Evolutionary conservation across 2,888 invertebrate genomes (phyloP).

Genomic region (Caenorhabditis zanzibari): DNA sequence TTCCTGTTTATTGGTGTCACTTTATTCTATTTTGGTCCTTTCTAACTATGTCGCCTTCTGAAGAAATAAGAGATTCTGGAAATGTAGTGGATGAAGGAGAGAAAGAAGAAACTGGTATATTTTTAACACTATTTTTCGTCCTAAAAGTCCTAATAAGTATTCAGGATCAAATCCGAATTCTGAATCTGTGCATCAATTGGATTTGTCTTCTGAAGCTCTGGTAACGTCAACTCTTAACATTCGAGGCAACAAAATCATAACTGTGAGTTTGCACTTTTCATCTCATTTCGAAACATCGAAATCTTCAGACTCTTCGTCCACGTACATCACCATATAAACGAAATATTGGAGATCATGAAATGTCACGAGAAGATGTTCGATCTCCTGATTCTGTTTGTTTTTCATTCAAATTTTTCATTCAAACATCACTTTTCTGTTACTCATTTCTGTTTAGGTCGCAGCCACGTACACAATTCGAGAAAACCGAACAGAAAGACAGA

Average conservation of each 20-base stretch:
- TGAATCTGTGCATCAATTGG: slow-evolving; percentile 54
- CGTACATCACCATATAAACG: slow-evolving; percentile 56
- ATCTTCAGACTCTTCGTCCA: slow-evolving; percentile 49
- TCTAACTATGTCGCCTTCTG: slow-evolving; percentile 22
- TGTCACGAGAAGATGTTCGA: slow-evolving; percentile 45
- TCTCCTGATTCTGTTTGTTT: slow-evolving; percentile 58
- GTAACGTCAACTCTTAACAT: slow-evolving; percentile 58
- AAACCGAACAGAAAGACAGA: slow-evolving; percentile 67
- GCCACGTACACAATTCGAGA: slow-evolving; percentile 67
- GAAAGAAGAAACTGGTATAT: background rate
- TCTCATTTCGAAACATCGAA: background rate
- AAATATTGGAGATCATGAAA: slow-evolving; percentile 4
- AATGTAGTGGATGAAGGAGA: slow-evolving; percentile 18
- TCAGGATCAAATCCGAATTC: slow-evolving; percentile 36
- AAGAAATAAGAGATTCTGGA: background rate
- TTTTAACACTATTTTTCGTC: background rate
- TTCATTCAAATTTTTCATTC: slow-evolving; percentile 3
- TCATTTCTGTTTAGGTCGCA: slow-evolving; percentile 36
- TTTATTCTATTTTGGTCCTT: background rate
- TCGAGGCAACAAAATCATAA: slow-evolving; percentile 52
- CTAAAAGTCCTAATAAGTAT: background rate
- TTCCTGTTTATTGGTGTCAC: background rate
- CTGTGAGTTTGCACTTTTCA: background rate
- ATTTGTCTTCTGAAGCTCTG: slow-evolving; percentile 50
- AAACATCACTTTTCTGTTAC: slow-evolving; percentile 1